Evolutionary conservation across 2,888 invertebrate species (phyloP), one percentile per base, ranked within the genome.

Genomic region (Nudaria mundana): DNA sequence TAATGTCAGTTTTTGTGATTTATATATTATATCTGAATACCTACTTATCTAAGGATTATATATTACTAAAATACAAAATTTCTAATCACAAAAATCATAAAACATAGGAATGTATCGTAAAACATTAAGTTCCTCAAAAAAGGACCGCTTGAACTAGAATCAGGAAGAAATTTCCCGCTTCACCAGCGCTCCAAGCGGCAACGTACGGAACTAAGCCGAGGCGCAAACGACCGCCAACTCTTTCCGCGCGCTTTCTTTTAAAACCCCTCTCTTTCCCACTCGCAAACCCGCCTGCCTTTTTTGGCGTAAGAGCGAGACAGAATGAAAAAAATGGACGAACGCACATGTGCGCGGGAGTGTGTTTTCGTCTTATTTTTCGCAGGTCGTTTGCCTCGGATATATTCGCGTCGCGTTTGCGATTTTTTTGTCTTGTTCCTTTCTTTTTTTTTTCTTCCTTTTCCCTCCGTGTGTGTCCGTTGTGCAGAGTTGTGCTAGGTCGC

Each of bases 361-460:
- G 69, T 75, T 70, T 83, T 86, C 78, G 82, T 82, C 76, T 85
- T 87, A 75, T 84, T 87, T 86, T 88, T 88, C 76, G 84, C 78
- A 73, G 84, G 80, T 85, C 85, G 74, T 85, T 87, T 71, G 68
- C 83, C 86, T 76, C 73, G 77, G 73, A 74, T 75, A 76, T 82
- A 81, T 85, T 83, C 78, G 80, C 71, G 66, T 64, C 58, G 58
- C 51, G 56, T 63, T 69, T 61, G 70, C 59, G 54, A 51, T 64
- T 64, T 74, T 77, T 80, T 62, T 62, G 53, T 51, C 59, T 48
- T 50, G 52, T 52, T 63, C 48, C 23, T 30, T 71, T 66, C 57
- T 66, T 66, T 71, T 75, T 66, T 71, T 75, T 77, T 78, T 75
- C 66, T 62, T 71, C 66, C 63, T 65, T 72, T 71, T 71, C 59